Percentiles rank a stretch among this genome's conserved stretches.
Evolutionary conservation across 92 coral and sea anemone genomes (phyloP).

Genomic region (Phenganax marumi): DNA sequence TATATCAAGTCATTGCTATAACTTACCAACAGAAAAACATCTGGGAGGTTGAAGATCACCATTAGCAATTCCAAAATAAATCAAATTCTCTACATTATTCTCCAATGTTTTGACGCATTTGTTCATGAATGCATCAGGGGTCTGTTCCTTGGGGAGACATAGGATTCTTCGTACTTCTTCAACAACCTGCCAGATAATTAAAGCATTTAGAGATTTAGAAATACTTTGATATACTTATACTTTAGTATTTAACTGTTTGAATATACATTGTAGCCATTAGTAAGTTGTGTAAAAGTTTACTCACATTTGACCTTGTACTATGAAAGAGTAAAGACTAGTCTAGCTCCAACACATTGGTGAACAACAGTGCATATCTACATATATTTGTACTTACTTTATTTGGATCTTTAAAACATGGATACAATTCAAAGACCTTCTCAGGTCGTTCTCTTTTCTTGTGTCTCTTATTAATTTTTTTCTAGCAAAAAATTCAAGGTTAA

Average conservation of each 20-base stretch:
- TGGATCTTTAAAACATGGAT: slow-evolving; percentile 33
- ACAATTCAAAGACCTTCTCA: not conserved
- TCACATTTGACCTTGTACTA: too few species aligned
- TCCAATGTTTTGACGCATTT: slow-evolving; percentile 18
- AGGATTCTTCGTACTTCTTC: slow-evolving; percentile 27
- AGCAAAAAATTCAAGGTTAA: slow-evolving; percentile 5
- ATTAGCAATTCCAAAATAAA: slow-evolving; percentile 11
- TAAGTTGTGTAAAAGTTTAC: too few species aligned
- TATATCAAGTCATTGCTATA: not conserved
- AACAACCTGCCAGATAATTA: slow-evolving; percentile 26
- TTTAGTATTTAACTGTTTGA: too few species aligned
- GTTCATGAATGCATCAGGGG: slow-evolving; percentile 23
- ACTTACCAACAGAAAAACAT: slow-evolving; percentile 12
- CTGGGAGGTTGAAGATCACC: slow-evolving; percentile 14
- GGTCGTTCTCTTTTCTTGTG: slow-evolving; percentile 19
- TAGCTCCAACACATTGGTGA: not conserved
- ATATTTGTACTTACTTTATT: slow-evolving; percentile 30
- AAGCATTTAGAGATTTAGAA: not conserved
- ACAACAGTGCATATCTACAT: not conserved
- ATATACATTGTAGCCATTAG: too few species aligned
- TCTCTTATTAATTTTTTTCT: slow-evolving; percentile 2
- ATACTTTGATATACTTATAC: too few species aligned
- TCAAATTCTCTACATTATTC: slow-evolving; percentile 18
- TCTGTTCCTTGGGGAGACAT: not conserved
- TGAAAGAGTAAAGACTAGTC: too few species aligned